These are phyloP conservation scores for Poicephalus meyeri DNA, from an alignment of 2,113 vertebrate genomes.

Conservation along the genomic window DNA sequence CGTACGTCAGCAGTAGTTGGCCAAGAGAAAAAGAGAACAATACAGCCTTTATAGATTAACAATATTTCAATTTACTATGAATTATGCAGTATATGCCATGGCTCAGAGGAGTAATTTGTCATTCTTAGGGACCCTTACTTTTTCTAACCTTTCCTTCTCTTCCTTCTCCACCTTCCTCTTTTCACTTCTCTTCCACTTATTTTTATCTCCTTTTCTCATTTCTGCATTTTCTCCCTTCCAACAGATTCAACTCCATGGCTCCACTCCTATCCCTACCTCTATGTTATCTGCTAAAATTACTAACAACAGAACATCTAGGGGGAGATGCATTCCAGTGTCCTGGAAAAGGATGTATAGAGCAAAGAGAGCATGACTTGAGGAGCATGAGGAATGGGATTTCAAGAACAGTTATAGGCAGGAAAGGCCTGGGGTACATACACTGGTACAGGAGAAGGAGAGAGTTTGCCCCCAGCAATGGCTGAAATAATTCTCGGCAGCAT, in stretches of 20 bases:
- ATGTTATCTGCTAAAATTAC: neutral
- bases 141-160: neutral
- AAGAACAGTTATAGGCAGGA: neutral
- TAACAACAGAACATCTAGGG: neutral
- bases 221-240: neutral
- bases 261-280: neutral
- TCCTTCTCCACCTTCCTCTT: neutral
- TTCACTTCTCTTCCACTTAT: neutral
- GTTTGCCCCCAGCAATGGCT: neutral
- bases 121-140: neutral
- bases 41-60: conserved; percentile 22
- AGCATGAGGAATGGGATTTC: neutral
- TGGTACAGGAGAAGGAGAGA: neutral
- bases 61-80: conserved; percentile 49
- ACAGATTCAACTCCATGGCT: neutral
- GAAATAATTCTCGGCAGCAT: neutral
- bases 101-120: conserved; percentile 3
- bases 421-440: neutral
- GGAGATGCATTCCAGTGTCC: neutral
- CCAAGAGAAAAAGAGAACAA: conserved; percentile 33
- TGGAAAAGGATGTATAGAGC: neutral
- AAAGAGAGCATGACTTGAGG: neutral
- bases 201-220: neutral
- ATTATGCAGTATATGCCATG: neutral
- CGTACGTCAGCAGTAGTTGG: conserved; percentile 10